Evolutionary conservation across 2,797 vertebrate genomes (phyloP).

Genomic region (Tokudaia tokunoshimensis): DNA sequence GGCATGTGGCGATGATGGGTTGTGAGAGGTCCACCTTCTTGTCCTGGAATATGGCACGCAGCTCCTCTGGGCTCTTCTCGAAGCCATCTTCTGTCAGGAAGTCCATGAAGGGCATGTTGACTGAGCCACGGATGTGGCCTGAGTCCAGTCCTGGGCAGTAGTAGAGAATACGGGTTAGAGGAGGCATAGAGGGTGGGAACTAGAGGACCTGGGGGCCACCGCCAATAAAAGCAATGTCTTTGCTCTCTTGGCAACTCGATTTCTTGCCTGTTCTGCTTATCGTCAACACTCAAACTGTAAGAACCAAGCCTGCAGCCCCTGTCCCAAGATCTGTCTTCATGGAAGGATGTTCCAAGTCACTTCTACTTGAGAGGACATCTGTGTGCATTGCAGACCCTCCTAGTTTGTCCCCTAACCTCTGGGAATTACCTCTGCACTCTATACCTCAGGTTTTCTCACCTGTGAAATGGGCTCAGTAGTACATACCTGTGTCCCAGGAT

Average conservation of each 20-base stretch:
- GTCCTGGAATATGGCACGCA: conserved; percentile 90
- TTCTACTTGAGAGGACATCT: not conserved
- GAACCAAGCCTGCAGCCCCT: not conserved
- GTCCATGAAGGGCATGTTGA: conserved; percentile 94
- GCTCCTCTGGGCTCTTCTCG: conserved; percentile 89
- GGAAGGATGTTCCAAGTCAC: not conserved
- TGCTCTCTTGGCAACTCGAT: not conserved
- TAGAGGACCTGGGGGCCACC: not conserved
- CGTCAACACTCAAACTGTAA: accelerated
- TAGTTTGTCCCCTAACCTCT: not conserved
- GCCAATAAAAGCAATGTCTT: not conserved
- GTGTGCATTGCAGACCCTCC: no score
- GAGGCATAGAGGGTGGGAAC: accelerated
- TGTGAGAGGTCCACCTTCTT: conserved; percentile 92
- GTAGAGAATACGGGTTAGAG: conserved; percentile 37
- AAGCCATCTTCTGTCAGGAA: conserved; percentile 93
- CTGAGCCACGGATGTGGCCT: conserved; percentile 92
- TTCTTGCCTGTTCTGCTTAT: not conserved
- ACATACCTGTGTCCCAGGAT: not conserved
- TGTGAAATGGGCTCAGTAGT: conserved; percentile 27
- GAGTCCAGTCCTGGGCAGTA: conserved; percentile 89
- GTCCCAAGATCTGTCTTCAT: not conserved
- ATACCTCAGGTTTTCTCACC: conserved; percentile 13
- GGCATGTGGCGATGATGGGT: conserved; percentile 93
- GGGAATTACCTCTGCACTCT: not conserved